Conservation (phyloP, 2,113 vertebrate species). For the Paradisaea rubra region DNA sequence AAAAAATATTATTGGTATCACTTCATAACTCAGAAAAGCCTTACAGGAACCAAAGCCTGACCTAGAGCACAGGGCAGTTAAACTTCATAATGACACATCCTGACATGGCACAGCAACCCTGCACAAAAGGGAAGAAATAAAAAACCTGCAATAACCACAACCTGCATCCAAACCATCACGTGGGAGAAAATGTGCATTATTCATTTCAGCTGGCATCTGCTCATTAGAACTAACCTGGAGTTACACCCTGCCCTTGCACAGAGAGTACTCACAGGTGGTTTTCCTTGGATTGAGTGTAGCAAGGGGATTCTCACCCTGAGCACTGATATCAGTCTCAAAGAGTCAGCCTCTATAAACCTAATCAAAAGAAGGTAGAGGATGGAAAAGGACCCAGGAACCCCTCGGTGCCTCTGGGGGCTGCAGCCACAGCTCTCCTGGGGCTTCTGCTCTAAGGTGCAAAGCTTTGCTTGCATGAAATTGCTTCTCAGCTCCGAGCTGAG, state of each 20-base stretch:
- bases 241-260: not conserved
- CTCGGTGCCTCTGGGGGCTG: not conserved
- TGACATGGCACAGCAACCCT: not conserved
- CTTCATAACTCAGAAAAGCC: not conserved
- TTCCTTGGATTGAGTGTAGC: not conserved
- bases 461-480: not conserved
- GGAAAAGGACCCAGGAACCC: not conserved
- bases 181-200: not conserved
- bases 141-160: not conserved
- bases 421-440: not conserved
- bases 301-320: not conserved
- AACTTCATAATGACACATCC: not conserved
- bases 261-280: not conserved
- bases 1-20: not conserved
- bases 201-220: not conserved
- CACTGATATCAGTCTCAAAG: fast-evolving
- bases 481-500: not conserved
- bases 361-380: not conserved
- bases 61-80: not conserved
- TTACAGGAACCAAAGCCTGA: not conserved
- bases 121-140: not conserved
- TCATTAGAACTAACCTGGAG: not conserved
- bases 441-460: not conserved
- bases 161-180: not conserved
- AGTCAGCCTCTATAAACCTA: not conserved